Percentiles rank a stretch among this genome's conserved stretches.
Conservation (phyloP, 2,888 invertebrate species). For the Lampropteryx suffumata region DNA sequence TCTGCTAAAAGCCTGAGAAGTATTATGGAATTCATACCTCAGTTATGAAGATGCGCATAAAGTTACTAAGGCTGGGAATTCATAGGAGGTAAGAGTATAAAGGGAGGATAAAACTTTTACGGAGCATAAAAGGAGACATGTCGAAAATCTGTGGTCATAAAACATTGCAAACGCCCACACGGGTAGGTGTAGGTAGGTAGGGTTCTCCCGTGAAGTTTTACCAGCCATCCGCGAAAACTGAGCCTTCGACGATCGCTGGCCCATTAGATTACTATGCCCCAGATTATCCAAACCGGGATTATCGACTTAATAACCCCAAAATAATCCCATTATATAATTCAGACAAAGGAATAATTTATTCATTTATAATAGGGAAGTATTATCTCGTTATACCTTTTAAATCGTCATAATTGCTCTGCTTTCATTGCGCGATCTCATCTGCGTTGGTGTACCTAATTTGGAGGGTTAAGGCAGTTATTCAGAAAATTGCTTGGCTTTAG, state of each 20-base stretch:
- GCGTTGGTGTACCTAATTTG: conserved; percentile 20
- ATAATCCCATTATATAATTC: conserved; percentile 28
- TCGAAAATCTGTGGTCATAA: conserved; percentile 67
- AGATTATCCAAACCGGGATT: conserved; percentile 31
- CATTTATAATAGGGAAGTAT: conserved; percentile 28
- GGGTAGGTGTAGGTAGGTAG: too few relatives aligned
- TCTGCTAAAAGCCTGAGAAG: not conserved
- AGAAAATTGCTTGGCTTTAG: conserved; percentile 13
- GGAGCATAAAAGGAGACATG: conserved; percentile 66
- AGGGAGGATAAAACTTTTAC: conserved; percentile 66
- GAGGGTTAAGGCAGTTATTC: conserved; percentile 21
- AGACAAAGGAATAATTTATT: conserved; percentile 36
- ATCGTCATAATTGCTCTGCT: conserved; percentile 25
- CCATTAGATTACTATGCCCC: conserved; percentile 20
- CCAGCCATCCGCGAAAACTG: conserved; percentile 13
- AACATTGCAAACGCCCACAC: conserved; percentile 46
- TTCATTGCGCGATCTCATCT: conserved; percentile 20
- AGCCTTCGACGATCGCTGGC: conserved; percentile 26
- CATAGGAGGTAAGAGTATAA: conserved; percentile 43
- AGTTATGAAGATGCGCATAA: conserved; percentile 28
- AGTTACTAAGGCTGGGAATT: conserved; percentile 49
- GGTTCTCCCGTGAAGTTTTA: conserved; percentile 37
- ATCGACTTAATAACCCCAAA: conserved; percentile 39
- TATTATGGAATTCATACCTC: conserved; percentile 9
- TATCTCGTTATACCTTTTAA: conserved; percentile 29